Evolutionary conservation across 2,113 vertebrate species (phyloP), one percentile per base, ranked within the genome.

Genomic region (Alexandromys fortis): DNA sequence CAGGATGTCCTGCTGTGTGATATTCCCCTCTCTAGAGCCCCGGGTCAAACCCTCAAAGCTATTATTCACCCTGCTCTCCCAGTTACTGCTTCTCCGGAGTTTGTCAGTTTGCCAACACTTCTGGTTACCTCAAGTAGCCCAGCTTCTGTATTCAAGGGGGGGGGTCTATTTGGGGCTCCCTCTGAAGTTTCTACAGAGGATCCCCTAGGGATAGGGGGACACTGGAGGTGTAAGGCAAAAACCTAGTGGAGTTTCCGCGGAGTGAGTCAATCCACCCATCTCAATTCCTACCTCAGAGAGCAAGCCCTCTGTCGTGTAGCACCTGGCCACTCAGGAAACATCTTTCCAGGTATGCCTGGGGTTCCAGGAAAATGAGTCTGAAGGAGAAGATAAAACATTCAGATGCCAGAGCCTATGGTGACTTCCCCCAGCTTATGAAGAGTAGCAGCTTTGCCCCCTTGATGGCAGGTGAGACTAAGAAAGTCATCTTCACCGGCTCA

Each of bases 1-100:
- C 22, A 35, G 2, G 0, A 6, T 1, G 30, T 11, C 22, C 61
- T 21, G 1, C 35, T 0, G 0, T 0, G 0, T 33, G 5, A 10
- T 6, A 12, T 9, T 17, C 30, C 45, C 0, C 33, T 75, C 7
- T 67, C 63, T 19, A 6, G 14, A 33, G 47, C 17, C 49, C 30
- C 1, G 6, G 17, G 47, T 58, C 30, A 65, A 79, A 75, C 16
- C 8, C 19, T 42, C 70, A 7, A 55, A 68, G 35, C 9, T 12
- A 26, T 0, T 1, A 49, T 49, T 5, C 7, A 19, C 10, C n/a
- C 8, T 1, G 0, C 12, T n/a, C 87, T 42, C 47, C 28, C 3
- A 1, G 3, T 17, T 28, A n/a, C 94, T 4, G 5, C 77, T 21
- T 16, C 19, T 17, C 16, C 42, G 1, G 9, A 0, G 1, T 35